Evolutionary conservation across 2,797 vertebrate genomes (phyloP).

Genomic region (Odontamblyopus lacepedii): DNA sequence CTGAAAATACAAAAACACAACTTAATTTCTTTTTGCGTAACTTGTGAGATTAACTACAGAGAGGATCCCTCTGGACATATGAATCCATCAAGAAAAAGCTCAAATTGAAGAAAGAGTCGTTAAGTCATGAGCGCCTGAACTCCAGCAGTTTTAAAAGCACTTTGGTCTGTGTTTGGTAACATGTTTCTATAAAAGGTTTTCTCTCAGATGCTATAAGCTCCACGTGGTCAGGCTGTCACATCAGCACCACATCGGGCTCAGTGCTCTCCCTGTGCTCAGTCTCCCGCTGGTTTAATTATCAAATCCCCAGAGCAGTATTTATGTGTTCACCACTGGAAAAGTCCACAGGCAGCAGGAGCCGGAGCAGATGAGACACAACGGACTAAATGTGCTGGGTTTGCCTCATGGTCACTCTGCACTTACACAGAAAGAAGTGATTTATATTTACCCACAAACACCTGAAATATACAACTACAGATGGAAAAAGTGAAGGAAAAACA

Average conservation of each 20-base stretch:
- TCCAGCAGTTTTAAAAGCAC: background rate
- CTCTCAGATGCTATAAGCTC: constrained; percentile 19
- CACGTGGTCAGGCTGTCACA: constrained; percentile 26
- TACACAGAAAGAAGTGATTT: background rate
- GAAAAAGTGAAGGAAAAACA: no score
- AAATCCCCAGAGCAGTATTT: constrained; percentile 40
- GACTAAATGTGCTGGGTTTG: constrained; percentile 10
- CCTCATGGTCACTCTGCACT: constrained; percentile 9
- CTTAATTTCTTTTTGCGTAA: background rate
- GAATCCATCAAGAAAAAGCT: background rate
- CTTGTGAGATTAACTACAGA: background rate
- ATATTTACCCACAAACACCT: background rate
- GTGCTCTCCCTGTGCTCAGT: constrained; percentile 16
- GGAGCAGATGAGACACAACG: constrained; percentile 27
- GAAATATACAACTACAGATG: background rate
- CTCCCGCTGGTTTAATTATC: constrained; percentile 62
- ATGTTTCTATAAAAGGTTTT: constrained; percentile 9
- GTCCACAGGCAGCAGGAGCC: constrained; percentile 35
- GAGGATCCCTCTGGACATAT: background rate
- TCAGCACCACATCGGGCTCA: constrained; percentile 7
- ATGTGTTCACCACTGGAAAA: constrained; percentile 31
- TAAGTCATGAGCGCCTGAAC: background rate
- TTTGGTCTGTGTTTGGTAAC: background rate
- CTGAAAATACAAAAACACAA: background rate
- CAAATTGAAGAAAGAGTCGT: background rate